These are phyloP conservation scores for Leuciscus idus DNA, from an alignment of 2,113 vertebrate genomes.

Conservation along the genomic window DNA sequence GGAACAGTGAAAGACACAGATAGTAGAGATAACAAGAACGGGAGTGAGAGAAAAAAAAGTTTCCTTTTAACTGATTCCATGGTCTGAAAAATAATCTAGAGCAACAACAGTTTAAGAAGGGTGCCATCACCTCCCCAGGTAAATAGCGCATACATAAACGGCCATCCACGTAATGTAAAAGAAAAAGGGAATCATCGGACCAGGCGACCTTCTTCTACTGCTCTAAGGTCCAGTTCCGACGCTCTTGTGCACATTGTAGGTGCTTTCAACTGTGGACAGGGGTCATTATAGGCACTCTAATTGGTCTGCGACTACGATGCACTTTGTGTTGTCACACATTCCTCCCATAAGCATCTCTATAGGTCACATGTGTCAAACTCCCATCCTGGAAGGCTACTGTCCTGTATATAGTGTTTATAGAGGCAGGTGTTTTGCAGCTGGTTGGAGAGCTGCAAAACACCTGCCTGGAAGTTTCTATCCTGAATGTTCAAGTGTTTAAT, in stretches of 20 bases:
- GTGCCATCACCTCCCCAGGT: neutral
- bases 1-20: constrained; percentile 42
- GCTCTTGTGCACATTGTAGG: neutral
- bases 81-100: neutral
- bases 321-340: neutral
- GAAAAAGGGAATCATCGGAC: neutral
- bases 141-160: neutral
- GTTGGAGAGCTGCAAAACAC: too few species aligned
- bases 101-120: neutral
- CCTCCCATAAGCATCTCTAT: neutral
- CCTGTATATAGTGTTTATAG: too few species aligned
- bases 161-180: neutral
- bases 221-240: neutral
- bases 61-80: neutral
- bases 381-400: too few species aligned
- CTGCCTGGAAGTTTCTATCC: too few species aligned
- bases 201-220: neutral
- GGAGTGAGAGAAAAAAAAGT: neutral
- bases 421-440: too few species aligned
- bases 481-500: too few species aligned
- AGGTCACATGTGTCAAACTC: too few species aligned
- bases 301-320: too few species aligned
- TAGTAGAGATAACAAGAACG: constrained; percentile 8
- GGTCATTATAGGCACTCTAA: too few species aligned
- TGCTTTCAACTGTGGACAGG: too few species aligned